Conservation (phyloP, 2,888 invertebrate genomes). For the Clistopyga incitator region DNA sequence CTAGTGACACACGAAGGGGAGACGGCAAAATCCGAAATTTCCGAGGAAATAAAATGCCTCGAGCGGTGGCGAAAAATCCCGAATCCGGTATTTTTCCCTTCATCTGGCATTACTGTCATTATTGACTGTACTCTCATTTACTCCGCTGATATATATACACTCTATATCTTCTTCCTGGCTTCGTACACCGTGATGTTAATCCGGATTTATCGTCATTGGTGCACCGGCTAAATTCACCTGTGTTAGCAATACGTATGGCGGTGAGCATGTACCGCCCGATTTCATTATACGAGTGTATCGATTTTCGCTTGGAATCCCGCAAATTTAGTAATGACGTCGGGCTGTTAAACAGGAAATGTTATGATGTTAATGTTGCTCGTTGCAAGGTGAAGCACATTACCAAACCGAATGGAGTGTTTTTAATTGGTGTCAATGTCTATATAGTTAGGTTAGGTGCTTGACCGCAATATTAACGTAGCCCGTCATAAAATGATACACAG, state of each 20-base stretch:
- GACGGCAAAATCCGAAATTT: no score
- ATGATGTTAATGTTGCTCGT: slow-evolving; percentile 3
- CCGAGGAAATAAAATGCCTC: no score
- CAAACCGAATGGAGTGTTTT: not conserved
- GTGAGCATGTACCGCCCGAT: not conserved
- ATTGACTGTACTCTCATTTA: not conserved
- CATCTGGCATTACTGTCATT: no score
- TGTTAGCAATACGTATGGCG: slow-evolving; percentile 1
- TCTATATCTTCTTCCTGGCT: not conserved
- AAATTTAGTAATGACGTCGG: slow-evolving; percentile 6
- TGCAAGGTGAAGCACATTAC: not conserved
- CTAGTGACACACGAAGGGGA: no score
- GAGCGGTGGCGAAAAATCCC: no score
- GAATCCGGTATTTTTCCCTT: no score
- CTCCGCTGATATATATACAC: not conserved
- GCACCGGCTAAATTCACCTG: not conserved
- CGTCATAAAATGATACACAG: slow-evolving; percentile 1
- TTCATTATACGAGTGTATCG: slow-evolving; percentile 22
- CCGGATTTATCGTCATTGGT: slow-evolving; percentile 20
- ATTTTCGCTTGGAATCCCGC: slow-evolving; percentile 8
- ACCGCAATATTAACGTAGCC: not conserved
- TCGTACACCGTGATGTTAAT: slow-evolving; percentile 1
- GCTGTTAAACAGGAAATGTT: not conserved
- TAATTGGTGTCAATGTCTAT: slow-evolving; percentile 1
- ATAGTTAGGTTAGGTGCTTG: not conserved